Evolutionary conservation across 1,140 invertebrate species (phyloP), one percentile per base, ranked within the genome.

Genomic region (Trichonephila clavipes): DNA sequence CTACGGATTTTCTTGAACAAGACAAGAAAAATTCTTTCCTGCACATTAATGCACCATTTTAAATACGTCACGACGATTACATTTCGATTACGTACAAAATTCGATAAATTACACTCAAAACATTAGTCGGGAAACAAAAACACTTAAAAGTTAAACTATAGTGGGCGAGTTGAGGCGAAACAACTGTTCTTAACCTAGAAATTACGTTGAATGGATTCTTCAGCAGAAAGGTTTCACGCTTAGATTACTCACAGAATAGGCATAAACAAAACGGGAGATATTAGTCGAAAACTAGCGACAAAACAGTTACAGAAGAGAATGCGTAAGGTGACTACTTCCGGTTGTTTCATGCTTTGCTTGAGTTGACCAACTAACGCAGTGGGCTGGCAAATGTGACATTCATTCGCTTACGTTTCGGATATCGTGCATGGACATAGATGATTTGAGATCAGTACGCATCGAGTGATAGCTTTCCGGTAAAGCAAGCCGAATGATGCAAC

Each of bases 281-380:
- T 77, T 18, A 18, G 24, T 77, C 12, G 28, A 77, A 34, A 40
- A 34, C 28, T 77, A 44, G 14, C 44, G 58, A 85, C 82, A 85
- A 58, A 85, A 24, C 3, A 24, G 44, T 44, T 24, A 19, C 2
- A 18, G n/a, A 58, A 24, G 51, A 58, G 34, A 83, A n/a, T 34
- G 28, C 28, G 24, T 18, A 28, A 2, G 28, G 7, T 14, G 24
- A 64, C 21, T 34, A 28, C 59, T 87, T 87, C 85, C 85, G 85
- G 85, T 87, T n/a, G 85, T 87, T 40, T 66, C 85, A 87, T 28
- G 85, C 58, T 87, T 87, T 87, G 85, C 4, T 87, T 62, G 58
- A 24, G 58, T 40, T 64, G 85, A 61, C 85, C 85, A 87, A 87
- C 51, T 64, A 87, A 87, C 18, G 7, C 85, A 61, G 24, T 87